Evolutionary conservation across 2,888 invertebrate genomes (phyloP).

Genomic region (Heliconius erato): DNA sequence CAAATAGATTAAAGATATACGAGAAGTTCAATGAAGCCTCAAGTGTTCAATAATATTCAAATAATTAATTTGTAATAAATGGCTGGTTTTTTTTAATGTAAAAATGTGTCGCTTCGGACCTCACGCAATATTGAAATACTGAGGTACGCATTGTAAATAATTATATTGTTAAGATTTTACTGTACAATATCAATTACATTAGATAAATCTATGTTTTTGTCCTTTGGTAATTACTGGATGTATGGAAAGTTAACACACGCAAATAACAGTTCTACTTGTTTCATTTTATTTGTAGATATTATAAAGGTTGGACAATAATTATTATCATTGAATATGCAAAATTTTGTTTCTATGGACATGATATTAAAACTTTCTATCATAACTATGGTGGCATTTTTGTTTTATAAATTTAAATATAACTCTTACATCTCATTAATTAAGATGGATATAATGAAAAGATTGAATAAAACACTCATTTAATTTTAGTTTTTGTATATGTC

Average conservation of each 20-base stretch:
- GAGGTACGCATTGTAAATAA: conserved; percentile 82
- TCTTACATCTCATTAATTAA: conserved; percentile 23
- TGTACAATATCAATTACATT: conserved; percentile 71
- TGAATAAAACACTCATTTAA: conserved; percentile 20
- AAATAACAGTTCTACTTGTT: conserved; percentile 47
- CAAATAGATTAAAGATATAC: conserved; percentile 14
- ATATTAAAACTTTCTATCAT: neutral
- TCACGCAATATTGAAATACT: conserved; percentile 66
- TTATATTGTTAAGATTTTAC: conserved; percentile 80
- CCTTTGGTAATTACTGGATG: conserved; percentile 53
- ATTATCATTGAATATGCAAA: conserved; percentile 40
- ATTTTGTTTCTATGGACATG: neutral
- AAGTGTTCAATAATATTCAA: conserved; percentile 75
- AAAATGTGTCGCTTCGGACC: conserved; percentile 64
- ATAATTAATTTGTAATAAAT: conserved; percentile 57
- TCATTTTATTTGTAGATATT: conserved; percentile 74
- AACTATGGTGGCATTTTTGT: neutral
- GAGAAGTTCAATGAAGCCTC: conserved; percentile 60
- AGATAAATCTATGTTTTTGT: conserved; percentile 52
- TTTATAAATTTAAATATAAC: neutral
- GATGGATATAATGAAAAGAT: conserved; percentile 11
- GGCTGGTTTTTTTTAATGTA: conserved; percentile 60
- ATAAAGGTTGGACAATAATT: conserved; percentile 83
- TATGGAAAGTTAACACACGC: conserved; percentile 57
- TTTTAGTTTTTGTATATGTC: conserved; percentile 19